Evolutionary conservation across 2,888 invertebrate genomes (phyloP).

Genomic region (Drosophila anomelani): DNA sequence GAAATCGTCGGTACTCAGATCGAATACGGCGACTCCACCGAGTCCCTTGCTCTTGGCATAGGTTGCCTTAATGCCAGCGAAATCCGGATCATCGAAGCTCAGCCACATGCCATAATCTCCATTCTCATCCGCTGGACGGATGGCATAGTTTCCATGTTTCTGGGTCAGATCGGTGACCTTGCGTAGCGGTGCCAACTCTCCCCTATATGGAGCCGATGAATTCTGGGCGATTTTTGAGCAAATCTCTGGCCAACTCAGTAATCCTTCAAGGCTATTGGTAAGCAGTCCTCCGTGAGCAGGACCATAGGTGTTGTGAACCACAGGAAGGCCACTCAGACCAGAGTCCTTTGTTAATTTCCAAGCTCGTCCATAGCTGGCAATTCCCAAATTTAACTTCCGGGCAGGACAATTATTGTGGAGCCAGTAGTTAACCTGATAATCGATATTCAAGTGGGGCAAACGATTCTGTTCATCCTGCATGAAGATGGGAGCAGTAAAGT

Average conservation of each 20-base stretch:
- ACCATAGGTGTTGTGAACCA: slow-evolving; percentile 88
- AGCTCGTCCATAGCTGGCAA: slow-evolving; percentile 90
- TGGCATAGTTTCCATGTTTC: slow-evolving; percentile 91
- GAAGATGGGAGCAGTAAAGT: slow-evolving; percentile 90
- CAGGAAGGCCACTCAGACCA: slow-evolving; percentile 91
- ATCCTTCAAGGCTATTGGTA: slow-evolving; percentile 87
- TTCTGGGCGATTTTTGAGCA: slow-evolving; percentile 90
- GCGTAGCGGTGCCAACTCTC: slow-evolving; percentile 88
- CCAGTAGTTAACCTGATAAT: slow-evolving; percentile 89
- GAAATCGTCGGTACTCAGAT: slow-evolving; percentile 92
- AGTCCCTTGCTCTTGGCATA: slow-evolving; percentile 90
- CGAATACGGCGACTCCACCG: slow-evolving; percentile 91
- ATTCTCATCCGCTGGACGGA: slow-evolving; percentile 88
- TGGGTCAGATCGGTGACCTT: slow-evolving; percentile 92
- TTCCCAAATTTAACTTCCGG: slow-evolving; percentile 89
- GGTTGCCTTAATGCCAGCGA: slow-evolving; percentile 90
- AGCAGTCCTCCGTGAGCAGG: slow-evolving; percentile 90
- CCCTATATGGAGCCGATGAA: slow-evolving; percentile 86
- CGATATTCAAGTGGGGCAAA: slow-evolving; percentile 88
- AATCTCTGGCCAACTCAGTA: slow-evolving; percentile 92
- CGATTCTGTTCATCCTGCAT: slow-evolving; percentile 89
- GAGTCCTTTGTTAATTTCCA: slow-evolving; percentile 91
- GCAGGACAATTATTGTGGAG: slow-evolving; percentile 86
- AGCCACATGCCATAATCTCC: slow-evolving; percentile 91
- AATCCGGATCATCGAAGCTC: slow-evolving; percentile 92